These are phyloP conservation scores for Aurelia coerulea DNA, from an alignment of 30 jellyfish, hydroid and myxozoan species.

Conservation along the genomic window DNA sequence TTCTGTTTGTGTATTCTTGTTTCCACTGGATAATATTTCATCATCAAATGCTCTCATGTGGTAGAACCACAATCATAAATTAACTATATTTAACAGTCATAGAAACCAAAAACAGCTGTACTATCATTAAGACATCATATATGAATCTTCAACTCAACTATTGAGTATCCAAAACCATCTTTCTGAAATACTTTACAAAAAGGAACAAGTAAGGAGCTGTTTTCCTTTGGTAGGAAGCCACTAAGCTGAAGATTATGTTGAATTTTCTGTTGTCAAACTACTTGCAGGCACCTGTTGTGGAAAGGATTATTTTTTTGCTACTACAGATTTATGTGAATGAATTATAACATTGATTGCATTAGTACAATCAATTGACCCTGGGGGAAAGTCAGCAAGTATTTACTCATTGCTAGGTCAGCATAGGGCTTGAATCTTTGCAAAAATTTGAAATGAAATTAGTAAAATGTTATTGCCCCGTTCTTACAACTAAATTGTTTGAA, in stretches of 20 bases:
- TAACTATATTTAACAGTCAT: too few relatives aligned
- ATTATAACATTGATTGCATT: not conserved
- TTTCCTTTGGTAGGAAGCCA: slow-evolving; percentile 69
- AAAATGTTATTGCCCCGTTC: too few relatives aligned
- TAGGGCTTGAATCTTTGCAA: too few relatives aligned
- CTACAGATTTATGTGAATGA: too few relatives aligned
- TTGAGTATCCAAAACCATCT: not conserved
- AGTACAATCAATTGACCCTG: not conserved
- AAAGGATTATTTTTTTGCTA: not conserved
- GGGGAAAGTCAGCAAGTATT: not conserved
- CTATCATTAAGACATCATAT: not conserved
- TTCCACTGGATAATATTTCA: too few relatives aligned
- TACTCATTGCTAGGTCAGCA: too few relatives aligned
- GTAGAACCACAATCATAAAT: too few relatives aligned
- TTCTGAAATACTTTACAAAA: not conserved
- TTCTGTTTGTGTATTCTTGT: too few relatives aligned
- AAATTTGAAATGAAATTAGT: too few relatives aligned
- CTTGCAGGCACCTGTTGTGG: not conserved
- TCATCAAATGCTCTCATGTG: too few relatives aligned
- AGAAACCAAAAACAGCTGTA: not conserved
- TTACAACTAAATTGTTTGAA: too few relatives aligned
- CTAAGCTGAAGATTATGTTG: slow-evolving; percentile 8
- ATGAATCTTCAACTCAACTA: too few relatives aligned
- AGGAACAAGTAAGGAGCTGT: slow-evolving; percentile 26
- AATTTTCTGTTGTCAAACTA: not conserved